Conservation (phyloP, 2,113 vertebrate species). For the Dipodomys ordii region DNA sequence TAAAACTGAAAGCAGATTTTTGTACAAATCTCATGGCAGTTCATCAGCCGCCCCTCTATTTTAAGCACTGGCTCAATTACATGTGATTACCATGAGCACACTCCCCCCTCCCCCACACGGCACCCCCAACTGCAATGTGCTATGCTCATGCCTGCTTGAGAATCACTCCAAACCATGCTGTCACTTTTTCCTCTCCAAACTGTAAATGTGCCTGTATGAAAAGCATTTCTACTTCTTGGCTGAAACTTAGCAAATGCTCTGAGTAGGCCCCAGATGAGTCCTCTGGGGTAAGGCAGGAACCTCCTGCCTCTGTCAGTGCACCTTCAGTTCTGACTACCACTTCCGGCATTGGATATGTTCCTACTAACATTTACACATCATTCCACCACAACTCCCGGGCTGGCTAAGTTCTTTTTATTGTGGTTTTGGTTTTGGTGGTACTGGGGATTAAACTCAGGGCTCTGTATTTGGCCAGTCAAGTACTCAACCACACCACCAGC, state of each 20-base stretch:
- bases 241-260: background rate
- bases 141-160: background rate
- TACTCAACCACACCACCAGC: no score
- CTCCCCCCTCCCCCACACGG: background rate
- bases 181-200: background rate
- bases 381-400: no score
- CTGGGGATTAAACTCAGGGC: no score
- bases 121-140: background rate
- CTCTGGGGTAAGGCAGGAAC: background rate
- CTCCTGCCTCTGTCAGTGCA: background rate
- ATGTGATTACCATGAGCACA: slow-evolving; percentile 38
- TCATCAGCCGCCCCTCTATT: slow-evolving; percentile 50
- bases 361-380: background rate
- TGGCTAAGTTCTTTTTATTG: background rate
- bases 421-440: no score
- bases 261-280: background rate
- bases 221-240: background rate
- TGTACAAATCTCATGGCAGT: background rate
- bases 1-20: slow-evolving; percentile 63
- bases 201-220: background rate
- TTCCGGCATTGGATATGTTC: background rate
- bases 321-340: background rate
- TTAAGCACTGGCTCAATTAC: slow-evolving; percentile 49
- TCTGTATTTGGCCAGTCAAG: no score
- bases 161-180: background rate